A percentile compares a stretch with the other conserved stretches of the same genome.
Evolutionary conservation across 37 sponge, comb jelly and placozoan genomes (phyloP).

Genomic region (Ephydatia muelleri): DNA sequence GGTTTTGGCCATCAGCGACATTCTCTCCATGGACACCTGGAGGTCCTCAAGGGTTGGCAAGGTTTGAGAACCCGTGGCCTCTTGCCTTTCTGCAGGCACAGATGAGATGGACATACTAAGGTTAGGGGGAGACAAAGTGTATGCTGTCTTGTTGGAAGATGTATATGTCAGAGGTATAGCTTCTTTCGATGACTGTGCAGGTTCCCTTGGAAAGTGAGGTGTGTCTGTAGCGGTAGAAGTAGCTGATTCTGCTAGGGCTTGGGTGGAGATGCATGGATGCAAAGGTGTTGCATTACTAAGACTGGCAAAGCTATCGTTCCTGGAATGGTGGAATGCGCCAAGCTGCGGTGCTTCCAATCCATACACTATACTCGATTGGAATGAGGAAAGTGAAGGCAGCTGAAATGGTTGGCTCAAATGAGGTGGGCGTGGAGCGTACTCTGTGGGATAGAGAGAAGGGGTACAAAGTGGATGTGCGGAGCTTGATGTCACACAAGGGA

Average conservation of each 20-base stretch:
- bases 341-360: not conserved
- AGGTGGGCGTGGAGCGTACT: slow-evolving; percentile 17
- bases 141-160: not conserved
- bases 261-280: not conserved
- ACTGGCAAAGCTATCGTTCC: not conserved
- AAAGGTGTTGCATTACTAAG: not conserved
- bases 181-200: not conserved
- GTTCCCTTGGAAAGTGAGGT: not conserved
- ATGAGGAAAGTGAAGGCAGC: not conserved
- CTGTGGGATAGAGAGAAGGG: not conserved
- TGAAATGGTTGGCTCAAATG: slow-evolving; percentile 17
- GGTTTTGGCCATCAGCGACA: slow-evolving; percentile 16
- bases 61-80: not conserved
- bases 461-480: not conserved
- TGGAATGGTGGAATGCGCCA: not conserved
- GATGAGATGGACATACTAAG: not conserved
- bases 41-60: not conserved
- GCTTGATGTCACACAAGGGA: not conserved
- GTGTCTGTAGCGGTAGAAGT: not conserved
- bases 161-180: not conserved
- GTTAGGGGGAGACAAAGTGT: not conserved
- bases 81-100: not conserved
- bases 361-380: not conserved
- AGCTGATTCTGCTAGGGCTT: not conserved
- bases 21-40: slow-evolving; percentile 4